A percentile compares a stretch with the other conserved stretches of the same genome.
Conservation (phyloP, 1,140 invertebrate species). For the Aphaenogaster rudis region DNA sequence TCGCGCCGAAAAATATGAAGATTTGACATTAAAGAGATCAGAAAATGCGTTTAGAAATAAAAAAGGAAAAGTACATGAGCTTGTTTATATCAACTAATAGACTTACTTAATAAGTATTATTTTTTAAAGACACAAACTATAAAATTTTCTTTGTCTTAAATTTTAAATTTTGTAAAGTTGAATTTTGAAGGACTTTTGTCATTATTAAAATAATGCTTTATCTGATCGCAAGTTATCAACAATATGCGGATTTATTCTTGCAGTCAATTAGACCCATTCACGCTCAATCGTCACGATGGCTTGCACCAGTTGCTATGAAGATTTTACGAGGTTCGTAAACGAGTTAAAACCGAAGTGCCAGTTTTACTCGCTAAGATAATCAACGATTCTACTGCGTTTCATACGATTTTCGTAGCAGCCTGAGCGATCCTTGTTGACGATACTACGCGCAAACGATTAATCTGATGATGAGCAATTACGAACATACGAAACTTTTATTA, state of each 20-base stretch:
- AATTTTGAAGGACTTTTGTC: neutral
- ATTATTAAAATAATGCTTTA: slow-evolving; percentile 20
- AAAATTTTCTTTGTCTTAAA: neutral
- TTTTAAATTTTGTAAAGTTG: neutral
- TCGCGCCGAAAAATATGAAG: neutral
- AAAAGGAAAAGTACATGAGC: neutral
- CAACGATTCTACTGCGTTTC: neutral
- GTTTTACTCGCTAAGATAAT: neutral
- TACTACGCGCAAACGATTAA: slow-evolving; percentile 44
- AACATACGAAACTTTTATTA: slow-evolving; percentile 47
- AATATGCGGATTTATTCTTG: slow-evolving; percentile 16
- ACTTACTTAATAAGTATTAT: neutral
- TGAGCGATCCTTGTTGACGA: slow-evolving; percentile 17
- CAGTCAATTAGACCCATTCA: slow-evolving; percentile 28
- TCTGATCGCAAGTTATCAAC: slow-evolving; percentile 23
- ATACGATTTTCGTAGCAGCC: neutral
- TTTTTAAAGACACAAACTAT: neutral
- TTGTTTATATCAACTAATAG: neutral
- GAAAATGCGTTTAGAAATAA: neutral
- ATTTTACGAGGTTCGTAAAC: slow-evolving; percentile 15
- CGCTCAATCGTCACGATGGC: slow-evolving; percentile 13
- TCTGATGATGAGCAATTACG: slow-evolving; percentile 48
- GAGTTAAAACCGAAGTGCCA: neutral
- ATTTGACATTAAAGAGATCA: neutral
- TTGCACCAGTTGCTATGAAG: slow-evolving; percentile 21